Evolutionary conservation across 2,113 vertebrate species (phyloP), one percentile per base, ranked within the genome.

Genomic region (Saimiri boliviensis): DNA sequence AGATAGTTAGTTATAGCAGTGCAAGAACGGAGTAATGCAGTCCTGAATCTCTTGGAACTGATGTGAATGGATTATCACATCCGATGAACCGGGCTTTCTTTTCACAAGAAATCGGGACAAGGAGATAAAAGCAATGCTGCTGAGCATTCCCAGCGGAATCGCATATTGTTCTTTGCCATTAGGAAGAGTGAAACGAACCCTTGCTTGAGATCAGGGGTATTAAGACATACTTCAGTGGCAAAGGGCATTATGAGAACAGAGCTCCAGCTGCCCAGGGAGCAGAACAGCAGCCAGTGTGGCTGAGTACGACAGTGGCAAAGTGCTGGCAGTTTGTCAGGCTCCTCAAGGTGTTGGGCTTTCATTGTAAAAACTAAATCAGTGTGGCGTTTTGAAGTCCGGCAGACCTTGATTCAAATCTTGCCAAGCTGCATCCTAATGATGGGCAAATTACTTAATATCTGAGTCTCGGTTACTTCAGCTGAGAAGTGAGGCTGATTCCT

Each of bases 141-240:
- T 86, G 91, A 93, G 91, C 30, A 19, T 73, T 96, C 96, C 80
- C 92, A 92, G 60, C 80, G 93, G 40, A 54, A 91, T 79, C 83
- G 66, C 91, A 86, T 97, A 91, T 70, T 93, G 35, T 85, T 58
- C 94, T 97, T 97, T 96, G 70, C 89, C 45, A 96, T 98, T 93
- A 95, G 92, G 95, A 45, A 96, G 86, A 97, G 97, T 97, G 71
- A 77, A 85, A 2, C 13, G 21, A 89, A 77, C 23, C 35, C 21
- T 30, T 37, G 32, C 17, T 23, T 42, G 63, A 74, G 76, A 90
- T 8, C 2, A 10, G 32, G 74, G 86, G 37, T 17, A 19, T 35
- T 3, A 40, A 25, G 40, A 21, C 47, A 32, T n/a, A 42, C 56
- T 85, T 92, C 10, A 47, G 47, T 32, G 77, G 58, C 6, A 30